Evolutionary conservation across 2,113 vertebrate genomes (phyloP), one percentile per base, ranked within the genome.

Genomic region (Rhea americana): DNA sequence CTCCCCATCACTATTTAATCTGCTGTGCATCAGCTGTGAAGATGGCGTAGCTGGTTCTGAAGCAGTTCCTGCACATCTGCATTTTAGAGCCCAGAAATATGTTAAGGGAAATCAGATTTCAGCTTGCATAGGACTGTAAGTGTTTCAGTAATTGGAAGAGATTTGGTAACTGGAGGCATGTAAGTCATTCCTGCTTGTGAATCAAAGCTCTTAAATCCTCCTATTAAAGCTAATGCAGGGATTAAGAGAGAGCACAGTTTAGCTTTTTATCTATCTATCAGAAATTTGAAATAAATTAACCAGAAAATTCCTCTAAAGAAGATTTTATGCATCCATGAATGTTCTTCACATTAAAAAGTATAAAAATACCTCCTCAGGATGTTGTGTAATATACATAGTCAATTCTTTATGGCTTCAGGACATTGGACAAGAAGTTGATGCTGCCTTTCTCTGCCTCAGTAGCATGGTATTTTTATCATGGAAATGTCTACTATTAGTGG

Each of bases 21-120:
- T 85, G 73, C 35, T 22, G 22, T 56, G n/a, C 73, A 90, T 90
- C 82, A 94, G 85, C 61, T 83, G 7, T 11, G 35, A 84, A 53
- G 65, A 90, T 75, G 50, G 50, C 30, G 28, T 32, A 66, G 59
- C 50, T 66, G 41, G 50, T 67, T 83, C 79, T 80, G 76, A 90
- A 85, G 76, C 85, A 74, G 51, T 32, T 77, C 25, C 82, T 67
- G 65, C 91, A 77, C 73, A 93, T 71, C 68, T 81, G 93, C 92
- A 88, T 94, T 95, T 94, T 74, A 67, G 73, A 95, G 79, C 61
- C 90, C 85, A 77, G 90, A 94, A 95, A 50, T 83, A 93, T 81
- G 82, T 83, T 90, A 83, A 73, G 63, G 61, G 92, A 96, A 95
- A 94, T 93, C 93, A 94, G 82, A 94, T 95, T 95, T 91, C 73